A percentile compares a stretch with the other conserved stretches of the same genome.
Conservation (phyloP, 2,888 invertebrate genomes). For the Drosophila rellima region DNA sequence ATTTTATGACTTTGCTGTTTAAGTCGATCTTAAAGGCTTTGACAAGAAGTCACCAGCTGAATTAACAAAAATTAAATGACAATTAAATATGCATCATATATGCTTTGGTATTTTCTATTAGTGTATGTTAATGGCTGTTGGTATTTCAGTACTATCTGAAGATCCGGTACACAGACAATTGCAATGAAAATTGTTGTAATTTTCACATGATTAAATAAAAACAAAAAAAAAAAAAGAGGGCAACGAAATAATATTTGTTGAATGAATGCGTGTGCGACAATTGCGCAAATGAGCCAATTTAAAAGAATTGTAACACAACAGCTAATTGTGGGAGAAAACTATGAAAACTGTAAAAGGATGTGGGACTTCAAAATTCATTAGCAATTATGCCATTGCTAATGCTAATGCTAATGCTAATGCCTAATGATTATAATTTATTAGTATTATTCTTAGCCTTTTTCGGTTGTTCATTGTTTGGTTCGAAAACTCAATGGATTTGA, state of each 20-base stretch:
- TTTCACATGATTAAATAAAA: conserved; percentile 55
- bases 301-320: conserved; percentile 36
- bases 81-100: conserved; percentile 14
- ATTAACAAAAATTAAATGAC: conserved; percentile 8
- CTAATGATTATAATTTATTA: conserved; percentile 25
- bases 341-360: conserved; percentile 14
- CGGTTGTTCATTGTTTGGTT: conserved; percentile 3
- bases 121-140: background rate
- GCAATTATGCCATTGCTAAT: background rate
- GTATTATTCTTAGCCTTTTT: conserved; percentile 29
- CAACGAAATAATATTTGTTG: conserved; percentile 34
- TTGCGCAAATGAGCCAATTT: conserved; percentile 41
- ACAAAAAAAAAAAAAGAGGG: conserved; percentile 42
- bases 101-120: background rate
- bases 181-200: conserved; percentile 43
- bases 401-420: background rate
- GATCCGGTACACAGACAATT: conserved; percentile 48
- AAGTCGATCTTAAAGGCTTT: conserved; percentile 12
- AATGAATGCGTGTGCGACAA: conserved; percentile 45
- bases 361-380: conserved; percentile 14
- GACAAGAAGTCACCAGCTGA: conserved; percentile 4
- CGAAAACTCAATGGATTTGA: conserved; percentile 28
- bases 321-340: conserved; percentile 53
- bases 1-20: conserved; percentile 9
- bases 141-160: conserved; percentile 7